phyloP scores from a whole-genome alignment of 2,113 vertebrate genomes.

The Limnothrissa miodon region DNA sequence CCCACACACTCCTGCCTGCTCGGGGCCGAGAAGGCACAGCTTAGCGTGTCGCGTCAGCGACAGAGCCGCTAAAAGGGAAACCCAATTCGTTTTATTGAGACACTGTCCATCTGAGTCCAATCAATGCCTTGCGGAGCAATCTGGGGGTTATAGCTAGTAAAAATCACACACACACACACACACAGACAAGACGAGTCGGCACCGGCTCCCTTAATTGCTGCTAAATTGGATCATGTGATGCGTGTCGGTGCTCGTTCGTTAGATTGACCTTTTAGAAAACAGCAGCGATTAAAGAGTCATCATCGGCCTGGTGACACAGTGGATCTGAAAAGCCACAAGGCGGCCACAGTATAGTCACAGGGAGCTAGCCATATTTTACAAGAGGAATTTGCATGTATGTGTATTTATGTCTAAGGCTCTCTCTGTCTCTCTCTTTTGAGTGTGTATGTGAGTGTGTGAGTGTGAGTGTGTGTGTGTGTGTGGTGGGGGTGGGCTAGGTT shows the following conservation, averaged over 20 bases:
- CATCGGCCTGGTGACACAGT: constrained; percentile 28
- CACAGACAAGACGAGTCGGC: constrained; percentile 20
- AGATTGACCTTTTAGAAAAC: constrained; percentile 48
- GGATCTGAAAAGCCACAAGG: neutral
- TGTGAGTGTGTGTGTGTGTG: neutral
- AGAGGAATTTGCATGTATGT: neutral
- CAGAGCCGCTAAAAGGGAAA: constrained; percentile 74
- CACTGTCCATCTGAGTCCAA: constrained; percentile 76
- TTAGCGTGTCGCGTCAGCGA: constrained; percentile 37
- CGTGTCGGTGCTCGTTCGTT: constrained; percentile 35
- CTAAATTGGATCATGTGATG: constrained; percentile 43
- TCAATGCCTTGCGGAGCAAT: constrained; percentile 78
- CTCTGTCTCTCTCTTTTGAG: no score
- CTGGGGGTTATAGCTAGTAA: constrained; percentile 75
- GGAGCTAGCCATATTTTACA: neutral
- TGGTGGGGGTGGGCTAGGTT: neutral
- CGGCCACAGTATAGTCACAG: neutral
- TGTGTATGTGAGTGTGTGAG: neutral
- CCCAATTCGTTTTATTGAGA: constrained; percentile 75
- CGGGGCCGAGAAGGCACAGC: neutral
- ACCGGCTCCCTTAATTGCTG: constrained; percentile 39
- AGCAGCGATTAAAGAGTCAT: constrained; percentile 50
- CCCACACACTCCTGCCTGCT: constrained; percentile 41
- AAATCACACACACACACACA: constrained; percentile 62
- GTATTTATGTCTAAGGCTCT: no score